These are phyloP conservation scores for Hystrix brachyura DNA, from an alignment of 2,113 vertebrate genomes.

Conservation along the genomic window DNA sequence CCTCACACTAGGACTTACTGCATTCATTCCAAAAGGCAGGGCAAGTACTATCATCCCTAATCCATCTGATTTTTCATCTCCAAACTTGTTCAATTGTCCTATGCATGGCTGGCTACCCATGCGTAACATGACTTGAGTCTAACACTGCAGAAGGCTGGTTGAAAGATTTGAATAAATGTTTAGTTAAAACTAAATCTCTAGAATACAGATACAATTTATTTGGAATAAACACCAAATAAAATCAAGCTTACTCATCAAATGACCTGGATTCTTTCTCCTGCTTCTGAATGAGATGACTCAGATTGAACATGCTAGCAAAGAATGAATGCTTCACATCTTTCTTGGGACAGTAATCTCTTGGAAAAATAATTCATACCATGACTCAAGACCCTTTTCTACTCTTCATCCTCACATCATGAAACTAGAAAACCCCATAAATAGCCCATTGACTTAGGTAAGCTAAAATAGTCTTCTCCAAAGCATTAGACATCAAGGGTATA, in stretches of 20 bases:
- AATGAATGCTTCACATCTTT: neutral
- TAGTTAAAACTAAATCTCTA: conserved; percentile 31
- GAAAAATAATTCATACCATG: neutral
- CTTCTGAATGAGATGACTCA: neutral
- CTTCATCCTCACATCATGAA: conserved; percentile 4
- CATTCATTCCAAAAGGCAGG: neutral
- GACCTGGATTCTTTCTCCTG: conserved; percentile 1
- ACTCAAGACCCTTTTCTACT: neutral
- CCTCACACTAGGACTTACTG: neutral
- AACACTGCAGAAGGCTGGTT: neutral
- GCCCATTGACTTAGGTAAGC: neutral
- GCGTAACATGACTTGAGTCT: neutral
- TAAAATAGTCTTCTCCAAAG: neutral
- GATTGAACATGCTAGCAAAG: neutral
- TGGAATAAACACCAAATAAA: neutral
- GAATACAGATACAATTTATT: conserved; percentile 1
- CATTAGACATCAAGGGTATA: neutral
- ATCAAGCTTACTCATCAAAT: neutral
- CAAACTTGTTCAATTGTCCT: neutral
- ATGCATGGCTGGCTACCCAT: neutral
- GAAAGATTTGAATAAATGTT: neutral
- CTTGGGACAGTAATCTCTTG: neutral
- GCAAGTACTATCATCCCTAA: neutral
- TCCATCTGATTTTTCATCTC: neutral
- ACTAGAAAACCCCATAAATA: neutral